Base-by-base conservation (phyloP, 2,888 invertebrate species). In the Linnaemya tessellans region DNA sequence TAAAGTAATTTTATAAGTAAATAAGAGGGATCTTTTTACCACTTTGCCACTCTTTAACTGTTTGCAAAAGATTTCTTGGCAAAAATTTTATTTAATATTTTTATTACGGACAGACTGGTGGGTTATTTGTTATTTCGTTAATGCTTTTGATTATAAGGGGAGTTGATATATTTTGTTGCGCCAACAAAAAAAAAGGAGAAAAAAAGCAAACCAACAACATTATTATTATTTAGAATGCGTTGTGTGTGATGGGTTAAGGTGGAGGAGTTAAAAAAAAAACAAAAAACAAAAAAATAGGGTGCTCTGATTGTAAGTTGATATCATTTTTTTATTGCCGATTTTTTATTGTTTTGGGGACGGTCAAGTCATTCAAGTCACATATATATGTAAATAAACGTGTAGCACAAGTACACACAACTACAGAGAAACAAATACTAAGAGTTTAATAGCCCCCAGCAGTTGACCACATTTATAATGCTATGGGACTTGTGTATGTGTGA, bases 11-110 rank as follows among this genome's bases (percentile, higher is more conserved):
- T 84, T 41, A 73, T 84, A 80, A 84, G 84, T 64, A 86, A 86
- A 84, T 84, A 85, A 85, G 84, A 84, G 84, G 84, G 84, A 84
- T 84, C 80, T 86, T 84, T 84, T 84, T 86, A 78, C 80, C 81
- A 82, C 86, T 84, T 84, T 75, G 70, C 70, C 67, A 81, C 68
- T 86, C 35, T 65, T 81, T 73, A 80, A 81, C 58, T 74, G 81
- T 84, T 83, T 80, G 51, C 43, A 20, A 67, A 85, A 81, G 43
- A 77, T 80, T 77, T 73, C 70, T 70, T 83, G n/a, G n/a, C n/a
- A 43, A 62, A 62, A 62, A 54, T 62, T 70, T 79, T 79, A 79
- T 79, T 79, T 62, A 79, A 79, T 82, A 79, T 84, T 80, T 85
- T 75, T 81, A 80, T 86, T 79, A 68, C 43, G 43, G 64, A 68